These are phyloP conservation scores for Colletes gigas DNA, from an alignment of 1,140 invertebrate species.

Conservation along the genomic window DNA sequence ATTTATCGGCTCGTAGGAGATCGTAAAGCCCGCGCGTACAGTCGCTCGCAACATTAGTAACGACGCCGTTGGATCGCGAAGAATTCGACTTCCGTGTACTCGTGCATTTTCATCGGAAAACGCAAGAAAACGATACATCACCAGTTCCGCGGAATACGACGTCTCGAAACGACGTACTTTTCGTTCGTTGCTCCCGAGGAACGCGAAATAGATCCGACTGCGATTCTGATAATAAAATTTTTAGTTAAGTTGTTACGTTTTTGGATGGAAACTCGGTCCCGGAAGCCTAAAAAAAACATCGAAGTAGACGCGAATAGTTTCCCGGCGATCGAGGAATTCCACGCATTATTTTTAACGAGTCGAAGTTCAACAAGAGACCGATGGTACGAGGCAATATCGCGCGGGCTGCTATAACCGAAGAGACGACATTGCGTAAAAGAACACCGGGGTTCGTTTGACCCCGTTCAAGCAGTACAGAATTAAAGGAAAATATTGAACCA, in stretches of 20 bases:
- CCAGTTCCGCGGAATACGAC: background rate
- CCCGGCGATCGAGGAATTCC: no score
- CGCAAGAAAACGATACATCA: constrained; percentile 33
- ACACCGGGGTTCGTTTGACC: background rate
- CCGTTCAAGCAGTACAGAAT: background rate
- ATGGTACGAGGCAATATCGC: no score
- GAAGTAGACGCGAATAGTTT: no score
- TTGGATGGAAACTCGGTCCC: no score
- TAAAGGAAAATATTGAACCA: background rate
- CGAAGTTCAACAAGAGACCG: no score
- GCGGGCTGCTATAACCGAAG: no score
- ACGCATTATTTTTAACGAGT: no score
- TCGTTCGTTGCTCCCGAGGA: background rate
- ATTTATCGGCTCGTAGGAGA: constrained; percentile 56
- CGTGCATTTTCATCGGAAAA: constrained; percentile 32
- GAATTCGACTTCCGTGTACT: constrained; percentile 30
- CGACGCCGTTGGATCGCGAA: constrained; percentile 10
- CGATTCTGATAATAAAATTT: no score
- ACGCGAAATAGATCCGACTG: no score
- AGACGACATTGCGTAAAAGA: background rate
- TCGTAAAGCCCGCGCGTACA: constrained; percentile 42
- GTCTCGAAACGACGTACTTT: background rate
- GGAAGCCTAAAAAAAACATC: no score
- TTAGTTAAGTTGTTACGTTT: no score
- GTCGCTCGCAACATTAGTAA: background rate